Evolutionary conservation across 2,888 invertebrate species (phyloP).

Genomic region (Hyposoter didymator): DNA sequence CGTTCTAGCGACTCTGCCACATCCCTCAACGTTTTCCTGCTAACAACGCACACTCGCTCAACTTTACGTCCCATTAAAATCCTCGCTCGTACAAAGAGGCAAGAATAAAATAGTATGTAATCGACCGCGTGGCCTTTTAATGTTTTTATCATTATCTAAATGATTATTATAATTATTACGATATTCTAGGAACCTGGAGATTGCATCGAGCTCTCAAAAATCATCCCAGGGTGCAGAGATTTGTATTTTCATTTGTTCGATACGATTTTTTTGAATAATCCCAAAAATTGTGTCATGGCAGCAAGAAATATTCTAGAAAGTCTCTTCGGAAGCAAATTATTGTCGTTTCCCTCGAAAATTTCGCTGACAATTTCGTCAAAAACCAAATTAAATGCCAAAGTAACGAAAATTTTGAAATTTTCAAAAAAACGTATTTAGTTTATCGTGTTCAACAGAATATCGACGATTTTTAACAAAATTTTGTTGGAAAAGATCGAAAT

Average conservation of each 20-base stretch:
- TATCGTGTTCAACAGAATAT: too few species aligned
- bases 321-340: too few species aligned
- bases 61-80: slow-evolving; percentile 42
- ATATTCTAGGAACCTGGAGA: background rate
- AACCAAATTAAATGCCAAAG: too few species aligned
- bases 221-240: slow-evolving; percentile 10
- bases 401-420: too few species aligned
- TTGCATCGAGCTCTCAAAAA: slow-evolving; percentile 16
- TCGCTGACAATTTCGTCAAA: too few species aligned
- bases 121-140: background rate
- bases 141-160: slow-evolving; percentile 11
- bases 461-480: too few species aligned
- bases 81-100: slow-evolving; percentile 17
- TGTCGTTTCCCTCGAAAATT: too few species aligned
- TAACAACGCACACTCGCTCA: slow-evolving; percentile 14
- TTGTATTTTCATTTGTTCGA: slow-evolving; percentile 11
- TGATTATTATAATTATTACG: slow-evolving; percentile 15
- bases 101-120: slow-evolving; percentile 40
- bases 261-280: too few species aligned
- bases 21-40: slow-evolving; percentile 46
- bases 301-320: too few species aligned
- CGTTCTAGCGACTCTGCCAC: slow-evolving; percentile 26
- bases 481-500: too few species aligned
- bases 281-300: too few species aligned
- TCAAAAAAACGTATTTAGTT: too few species aligned